A percentile compares a stretch with the other conserved stretches of the same genome.
Conservation (phyloP, 2,888 invertebrate genomes). For the Pherbina coryleti region DNA sequence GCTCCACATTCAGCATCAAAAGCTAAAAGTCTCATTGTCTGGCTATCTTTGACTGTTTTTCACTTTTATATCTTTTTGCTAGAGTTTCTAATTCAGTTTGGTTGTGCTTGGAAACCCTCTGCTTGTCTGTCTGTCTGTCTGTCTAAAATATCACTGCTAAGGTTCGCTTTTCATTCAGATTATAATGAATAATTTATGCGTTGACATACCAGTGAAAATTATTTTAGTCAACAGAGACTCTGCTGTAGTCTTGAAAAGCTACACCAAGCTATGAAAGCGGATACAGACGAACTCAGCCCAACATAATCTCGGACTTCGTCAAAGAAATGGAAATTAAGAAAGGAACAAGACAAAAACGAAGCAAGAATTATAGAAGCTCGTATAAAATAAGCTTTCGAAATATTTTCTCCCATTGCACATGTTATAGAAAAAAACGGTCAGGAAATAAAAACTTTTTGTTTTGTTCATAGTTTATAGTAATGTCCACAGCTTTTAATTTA, state of each 20-base stretch:
- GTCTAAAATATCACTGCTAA: neutral
- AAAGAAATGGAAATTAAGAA: neutral
- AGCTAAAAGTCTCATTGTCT: neutral
- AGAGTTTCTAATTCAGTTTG: neutral
- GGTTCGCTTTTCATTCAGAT: neutral
- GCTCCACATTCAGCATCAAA: too few species aligned
- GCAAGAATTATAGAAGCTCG: too few species aligned
- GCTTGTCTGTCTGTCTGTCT: neutral
- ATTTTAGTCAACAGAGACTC: constrained; percentile 9
- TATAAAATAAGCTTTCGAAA: too few species aligned
- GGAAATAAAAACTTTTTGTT: too few species aligned
- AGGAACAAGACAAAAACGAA: neutral
- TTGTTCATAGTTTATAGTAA: too few species aligned
- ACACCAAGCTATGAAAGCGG: neutral
- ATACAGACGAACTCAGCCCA: neutral
- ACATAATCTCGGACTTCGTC: too few species aligned
- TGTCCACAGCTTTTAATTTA: too few species aligned
- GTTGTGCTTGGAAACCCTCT: neutral
- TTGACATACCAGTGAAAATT: constrained; percentile 29
- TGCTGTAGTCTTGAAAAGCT: neutral
- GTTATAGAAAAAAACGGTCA: too few species aligned
- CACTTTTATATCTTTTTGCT: neutral
- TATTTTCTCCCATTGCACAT: too few species aligned
- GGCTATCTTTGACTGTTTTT: neutral
- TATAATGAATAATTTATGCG: constrained; percentile 31